phyloP scores from a whole-genome alignment of 2,797 vertebrate species.

The Typhlichthys subterraneus region DNA sequence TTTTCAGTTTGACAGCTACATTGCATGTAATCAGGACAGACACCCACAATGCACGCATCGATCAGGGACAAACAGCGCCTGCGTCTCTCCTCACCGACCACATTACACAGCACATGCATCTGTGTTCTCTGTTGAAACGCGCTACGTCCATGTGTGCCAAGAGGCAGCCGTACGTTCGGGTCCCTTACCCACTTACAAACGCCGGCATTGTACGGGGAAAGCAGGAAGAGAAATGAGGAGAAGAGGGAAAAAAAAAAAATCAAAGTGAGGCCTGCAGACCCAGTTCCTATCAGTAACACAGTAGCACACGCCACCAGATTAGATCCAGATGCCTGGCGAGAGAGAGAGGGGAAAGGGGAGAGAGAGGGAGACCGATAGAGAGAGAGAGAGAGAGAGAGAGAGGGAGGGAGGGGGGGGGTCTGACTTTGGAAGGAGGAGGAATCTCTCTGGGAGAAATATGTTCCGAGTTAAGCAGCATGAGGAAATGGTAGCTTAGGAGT shows the following conservation, averaged over 20 bases:
- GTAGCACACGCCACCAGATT: conserved; percentile 81
- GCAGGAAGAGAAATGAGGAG: conserved; percentile 54
- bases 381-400: conserved; percentile 7
- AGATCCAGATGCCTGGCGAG: conserved; percentile 84
- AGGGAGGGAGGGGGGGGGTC: neutral
- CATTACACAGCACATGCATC: conserved; percentile 2
- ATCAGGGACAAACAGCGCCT: conserved; percentile 3
- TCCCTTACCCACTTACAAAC: conserved; percentile 45
- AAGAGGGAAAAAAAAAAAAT: conserved; percentile 41
- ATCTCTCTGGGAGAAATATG: conserved; percentile 80
- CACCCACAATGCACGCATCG: neutral
- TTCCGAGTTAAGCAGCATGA: conserved; percentile 83
- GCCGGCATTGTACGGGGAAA: conserved; percentile 51
- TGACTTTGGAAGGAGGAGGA: conserved; percentile 23
- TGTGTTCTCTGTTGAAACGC: neutral
- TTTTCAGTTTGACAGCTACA: too few species aligned
- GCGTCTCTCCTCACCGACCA: neutral
- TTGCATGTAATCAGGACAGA: too few species aligned
- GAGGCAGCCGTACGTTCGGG: conserved; percentile 19
- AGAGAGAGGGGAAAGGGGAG: conserved; percentile 18
- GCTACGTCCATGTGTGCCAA: conserved; percentile 1
- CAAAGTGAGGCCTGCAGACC: conserved; percentile 71
- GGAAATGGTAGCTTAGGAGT: conserved; percentile 89
- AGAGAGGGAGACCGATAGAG: conserved; percentile 27
- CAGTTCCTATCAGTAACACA: conserved; percentile 76